Base-by-base conservation (phyloP, 2,888 invertebrate species). In the Nephrotoma flavescens region DNA sequence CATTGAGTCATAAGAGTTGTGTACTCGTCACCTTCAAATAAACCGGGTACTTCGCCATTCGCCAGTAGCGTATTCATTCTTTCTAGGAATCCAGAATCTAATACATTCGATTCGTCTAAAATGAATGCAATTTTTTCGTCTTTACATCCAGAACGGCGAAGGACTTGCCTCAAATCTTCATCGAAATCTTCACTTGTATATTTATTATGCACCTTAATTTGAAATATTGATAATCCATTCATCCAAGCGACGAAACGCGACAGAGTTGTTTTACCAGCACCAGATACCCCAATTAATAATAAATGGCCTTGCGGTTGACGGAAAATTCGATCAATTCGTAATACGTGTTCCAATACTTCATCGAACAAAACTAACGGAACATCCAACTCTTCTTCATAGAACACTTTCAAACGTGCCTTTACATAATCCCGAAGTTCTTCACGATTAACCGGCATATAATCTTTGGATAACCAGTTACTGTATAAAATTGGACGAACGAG, bases 241-340 rank as follows among this genome's bases (percentile, higher is more conserved):
- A 99, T 98, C 99, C 99, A 99, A 86, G 99, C 99, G 45, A 99
- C 99, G 92, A 99, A 99, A 88, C 99, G 94, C 42, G 99, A 99
- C 89, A 99, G 94, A 9, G 99, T 99, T 0, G 99, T 99, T 93
- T 99, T 99, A 88, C 99, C 99, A 88, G 99, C 98, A 85, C 99
- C 99, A 86, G 99, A 99, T 6, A 99, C 99, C 88, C 99, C 99
- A 90, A 99, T 99, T 6, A 99, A 94, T 89, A 99, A 92, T 89
- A 99, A 92, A 92, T 99, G 99, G 87, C 99, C 99, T 91, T 99
- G 99, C 6, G 99, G 99, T 92, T 99, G 99, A 87, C 99, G 94
- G 95, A 99, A 99, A 90, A 99, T 99, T 90, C 99, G 94, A 93
- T 99, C 99, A 91, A 99, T 99, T 89, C 99, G 94, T 88, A 99